phyloP scores from a whole-genome alignment of 2,113 vertebrate species.

The Toxotes jaculatrix region DNA sequence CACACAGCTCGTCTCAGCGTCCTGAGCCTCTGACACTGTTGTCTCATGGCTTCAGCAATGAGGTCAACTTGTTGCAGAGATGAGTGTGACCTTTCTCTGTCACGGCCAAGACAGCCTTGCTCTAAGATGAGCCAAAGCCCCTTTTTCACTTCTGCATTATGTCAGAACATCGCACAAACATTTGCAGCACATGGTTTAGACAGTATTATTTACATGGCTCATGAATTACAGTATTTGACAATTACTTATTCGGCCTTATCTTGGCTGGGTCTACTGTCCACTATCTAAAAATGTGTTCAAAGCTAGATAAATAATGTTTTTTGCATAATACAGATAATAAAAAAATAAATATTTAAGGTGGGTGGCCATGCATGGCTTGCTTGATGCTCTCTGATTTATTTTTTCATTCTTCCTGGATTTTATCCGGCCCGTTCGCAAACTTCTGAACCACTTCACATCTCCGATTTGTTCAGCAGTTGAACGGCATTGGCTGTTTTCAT shows the following conservation, averaged over 20 bases:
- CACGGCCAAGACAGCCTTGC: not conserved
- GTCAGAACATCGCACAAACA: not conserved
- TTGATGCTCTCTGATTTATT: too few species aligned
- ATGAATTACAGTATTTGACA: not conserved
- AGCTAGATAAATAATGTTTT: not conserved
- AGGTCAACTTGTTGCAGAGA: constrained; percentile 43
- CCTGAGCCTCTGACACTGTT: constrained; percentile 13
- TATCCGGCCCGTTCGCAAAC: not conserved
- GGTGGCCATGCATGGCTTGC: too few species aligned
- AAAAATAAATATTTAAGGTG: too few species aligned
- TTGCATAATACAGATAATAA: not conserved
- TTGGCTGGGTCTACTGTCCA: not conserved
- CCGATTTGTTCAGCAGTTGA: not conserved
- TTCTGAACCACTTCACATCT: not conserved
- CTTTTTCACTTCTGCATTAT: constrained; percentile 43
- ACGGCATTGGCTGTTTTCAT: not conserved
- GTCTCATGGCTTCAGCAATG: constrained; percentile 1
- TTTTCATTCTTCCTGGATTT: too few species aligned
- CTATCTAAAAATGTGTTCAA: not conserved
- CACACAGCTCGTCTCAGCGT: constrained; percentile 13
- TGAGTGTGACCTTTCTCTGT: constrained; percentile 21
- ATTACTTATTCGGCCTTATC: not conserved
- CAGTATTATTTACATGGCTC: not conserved
- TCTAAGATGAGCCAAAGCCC: not conserved
- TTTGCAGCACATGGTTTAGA: not conserved